Evolutionary conservation across 2,888 invertebrate genomes (phyloP).

Genomic region (Drosophila histrio): DNA sequence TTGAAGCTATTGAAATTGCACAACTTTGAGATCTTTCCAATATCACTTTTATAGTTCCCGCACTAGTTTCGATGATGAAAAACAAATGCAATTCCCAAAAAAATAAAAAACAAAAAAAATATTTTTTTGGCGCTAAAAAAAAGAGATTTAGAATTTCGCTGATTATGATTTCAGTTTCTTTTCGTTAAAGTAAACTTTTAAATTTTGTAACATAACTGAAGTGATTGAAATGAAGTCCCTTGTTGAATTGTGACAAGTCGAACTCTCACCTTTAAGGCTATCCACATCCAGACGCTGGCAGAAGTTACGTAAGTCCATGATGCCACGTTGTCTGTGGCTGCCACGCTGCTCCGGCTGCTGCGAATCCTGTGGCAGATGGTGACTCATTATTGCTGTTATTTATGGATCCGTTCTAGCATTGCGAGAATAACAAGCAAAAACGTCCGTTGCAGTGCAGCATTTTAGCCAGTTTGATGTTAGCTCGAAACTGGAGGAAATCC

Average conservation of each 20-base stretch:
- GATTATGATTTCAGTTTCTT: too few relatives aligned
- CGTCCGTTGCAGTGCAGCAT: slow-evolving; percentile 71
- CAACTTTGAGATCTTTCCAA: too few relatives aligned
- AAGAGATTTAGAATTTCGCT: too few relatives aligned
- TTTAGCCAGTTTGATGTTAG: slow-evolving; percentile 52
- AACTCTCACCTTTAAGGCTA: slow-evolving; percentile 73
- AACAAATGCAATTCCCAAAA: too few relatives aligned
- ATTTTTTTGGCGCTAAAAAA: too few relatives aligned
- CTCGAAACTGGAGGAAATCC: slow-evolving; percentile 23
- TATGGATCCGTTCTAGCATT: not conserved
- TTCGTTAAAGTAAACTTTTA: too few relatives aligned
- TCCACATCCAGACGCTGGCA: slow-evolving; percentile 82
- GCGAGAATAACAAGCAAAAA: slow-evolving; percentile 15
- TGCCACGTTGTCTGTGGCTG: slow-evolving; percentile 9
- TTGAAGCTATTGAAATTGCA: too few relatives aligned
- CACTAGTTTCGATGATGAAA: too few relatives aligned
- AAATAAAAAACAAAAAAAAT: too few relatives aligned
- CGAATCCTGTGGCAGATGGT: slow-evolving; percentile 24
- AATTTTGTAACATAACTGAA: too few relatives aligned
- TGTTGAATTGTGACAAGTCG: not conserved
- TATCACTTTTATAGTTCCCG: not conserved
- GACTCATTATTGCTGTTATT: slow-evolving; percentile 8
- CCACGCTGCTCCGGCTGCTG: slow-evolving; percentile 11
- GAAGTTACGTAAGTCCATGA: slow-evolving; percentile 82
- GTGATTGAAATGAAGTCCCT: not conserved